phyloP scores from a whole-genome alignment of 2,888 invertebrate genomes.

The Seladonia tumulorum region DNA sequence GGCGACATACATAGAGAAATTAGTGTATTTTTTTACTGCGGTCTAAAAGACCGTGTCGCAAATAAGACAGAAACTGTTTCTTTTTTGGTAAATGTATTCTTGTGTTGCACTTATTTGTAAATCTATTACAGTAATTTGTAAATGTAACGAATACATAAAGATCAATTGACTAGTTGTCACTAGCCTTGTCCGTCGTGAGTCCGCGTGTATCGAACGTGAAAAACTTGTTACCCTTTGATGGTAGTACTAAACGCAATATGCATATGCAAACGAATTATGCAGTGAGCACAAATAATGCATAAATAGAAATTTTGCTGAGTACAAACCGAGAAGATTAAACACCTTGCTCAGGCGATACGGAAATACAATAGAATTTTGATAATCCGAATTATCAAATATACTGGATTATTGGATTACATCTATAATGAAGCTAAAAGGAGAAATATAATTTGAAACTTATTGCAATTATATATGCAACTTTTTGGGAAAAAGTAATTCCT shows the following conservation, averaged over 20 bases:
- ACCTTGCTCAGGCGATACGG: neutral
- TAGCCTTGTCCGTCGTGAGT: neutral
- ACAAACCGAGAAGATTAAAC: neutral
- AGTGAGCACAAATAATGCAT: neutral
- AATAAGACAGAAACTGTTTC: neutral
- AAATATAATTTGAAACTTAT: too few species aligned
- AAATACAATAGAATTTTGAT: too few species aligned
- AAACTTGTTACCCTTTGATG: neutral
- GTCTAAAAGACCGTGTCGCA: neutral
- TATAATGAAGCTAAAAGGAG: too few species aligned
- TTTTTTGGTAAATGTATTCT: too few species aligned
- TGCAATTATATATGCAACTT: too few species aligned
- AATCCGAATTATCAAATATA: too few species aligned
- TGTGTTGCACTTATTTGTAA: neutral
- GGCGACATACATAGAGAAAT: too few species aligned
- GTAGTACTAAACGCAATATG: neutral
- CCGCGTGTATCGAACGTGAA: neutral
- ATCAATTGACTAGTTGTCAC: neutral
- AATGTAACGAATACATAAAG: neutral
- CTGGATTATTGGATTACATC: neutral
- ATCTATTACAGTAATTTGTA: neutral
- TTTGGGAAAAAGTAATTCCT: too few species aligned
- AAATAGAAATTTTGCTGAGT: neutral
- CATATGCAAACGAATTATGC: neutral
- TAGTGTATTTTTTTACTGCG: too few species aligned